Base-by-base conservation (phyloP, 2,113 vertebrate species). In the Brachionichthys hirsutus region DNA sequence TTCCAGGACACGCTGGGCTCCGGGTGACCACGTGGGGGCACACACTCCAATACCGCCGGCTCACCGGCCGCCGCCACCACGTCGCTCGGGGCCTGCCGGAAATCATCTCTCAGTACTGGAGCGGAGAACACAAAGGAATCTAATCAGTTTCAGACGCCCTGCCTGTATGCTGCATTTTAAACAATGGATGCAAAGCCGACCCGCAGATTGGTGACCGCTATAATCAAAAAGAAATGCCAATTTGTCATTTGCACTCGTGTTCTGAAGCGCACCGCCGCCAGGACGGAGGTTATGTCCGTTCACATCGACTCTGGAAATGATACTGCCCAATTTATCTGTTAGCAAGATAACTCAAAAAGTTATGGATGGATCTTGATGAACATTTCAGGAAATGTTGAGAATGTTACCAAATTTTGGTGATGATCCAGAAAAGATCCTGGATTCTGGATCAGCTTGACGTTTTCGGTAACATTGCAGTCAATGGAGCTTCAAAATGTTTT, bases 1-100 rank as follows among this genome's bases (percentile, higher is more conserved):
- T 96, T 99, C 97, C 97, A 99, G 86, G 92, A 96, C 81, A 98
- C 94, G 18, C 91, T 94, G 50, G 97, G 97, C 68, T 99, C 97
- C 0, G 97, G 97, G 79, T 99, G 96, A 47, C 97, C 97, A 2
- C 96, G 92, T 0, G 97, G 97, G 0, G 97, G 96, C 19, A 97
- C 91, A 67, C 97, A 99, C 75, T 99, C 97, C 80, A 99, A 44
- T 14, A 97, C 93, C 0, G 96, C 96, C 1, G 94, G 94, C 66
- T 99, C 97, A 12, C 97, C 95, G 0, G 94, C 95, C 38, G 97
- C 96, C 80, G 98, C 97, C 58, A 98, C 94, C 75, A 98, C 92
- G 24, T 99, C 97, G 1, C 94, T 95, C 4, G 97, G 97, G 62
- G 98, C 96, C 68, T 97, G 96, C 12, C 96, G 93, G 89, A 99